Evolutionary conservation across 2,113 vertebrate genomes (phyloP).

Genomic region (Macaca mulatta): DNA sequence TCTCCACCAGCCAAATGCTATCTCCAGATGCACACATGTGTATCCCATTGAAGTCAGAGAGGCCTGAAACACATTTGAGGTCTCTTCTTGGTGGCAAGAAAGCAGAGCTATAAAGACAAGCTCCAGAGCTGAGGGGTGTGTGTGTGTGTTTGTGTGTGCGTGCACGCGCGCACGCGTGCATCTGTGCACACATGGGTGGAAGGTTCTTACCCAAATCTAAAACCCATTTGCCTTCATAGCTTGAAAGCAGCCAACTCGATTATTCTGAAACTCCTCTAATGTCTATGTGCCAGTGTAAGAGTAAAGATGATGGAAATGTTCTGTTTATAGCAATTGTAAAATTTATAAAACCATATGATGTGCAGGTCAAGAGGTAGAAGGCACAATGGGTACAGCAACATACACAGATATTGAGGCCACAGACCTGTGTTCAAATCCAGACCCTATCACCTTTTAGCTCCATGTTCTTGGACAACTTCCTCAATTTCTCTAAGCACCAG

Average conservation of each 20-base stretch:
- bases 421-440: not conserved
- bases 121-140: not conserved
- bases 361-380: not conserved
- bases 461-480: not conserved
- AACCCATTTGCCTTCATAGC: not conserved
- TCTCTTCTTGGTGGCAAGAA: slow-evolving; percentile 48
- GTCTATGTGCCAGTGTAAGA: not conserved
- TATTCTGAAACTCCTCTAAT: not conserved
- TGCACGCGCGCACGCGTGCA: fast-evolving
- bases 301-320: not conserved
- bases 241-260: not conserved
- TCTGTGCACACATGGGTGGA: not conserved
- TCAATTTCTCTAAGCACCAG: not conserved
- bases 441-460: not conserved
- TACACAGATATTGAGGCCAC: not conserved
- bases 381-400: not conserved
- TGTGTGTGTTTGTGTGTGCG: not conserved
- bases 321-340: not conserved
- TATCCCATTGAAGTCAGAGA: slow-evolving; percentile 43
- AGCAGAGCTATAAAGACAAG: not conserved
- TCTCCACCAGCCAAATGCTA: slow-evolving; percentile 29
- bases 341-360: not conserved
- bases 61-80: not conserved
- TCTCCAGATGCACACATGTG: slow-evolving; percentile 57
- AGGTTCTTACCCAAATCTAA: not conserved